phyloP scores from a whole-genome alignment of 2,888 invertebrate species.

The Macrosiphum euphorbiae region DNA sequence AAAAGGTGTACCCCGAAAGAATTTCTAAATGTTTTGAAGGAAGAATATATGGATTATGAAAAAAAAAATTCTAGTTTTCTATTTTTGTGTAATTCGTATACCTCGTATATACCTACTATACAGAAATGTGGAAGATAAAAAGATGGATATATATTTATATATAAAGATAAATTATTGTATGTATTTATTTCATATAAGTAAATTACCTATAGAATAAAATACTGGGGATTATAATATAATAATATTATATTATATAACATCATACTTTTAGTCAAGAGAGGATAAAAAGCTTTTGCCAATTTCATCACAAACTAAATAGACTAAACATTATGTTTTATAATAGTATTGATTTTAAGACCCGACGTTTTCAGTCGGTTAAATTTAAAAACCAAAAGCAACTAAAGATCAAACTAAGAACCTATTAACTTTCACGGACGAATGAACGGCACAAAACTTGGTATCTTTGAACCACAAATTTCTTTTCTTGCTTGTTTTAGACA shows the following conservation, averaged over 20 bases:
- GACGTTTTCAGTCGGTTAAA: conserved; percentile 17
- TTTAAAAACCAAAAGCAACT: conserved; percentile 31
- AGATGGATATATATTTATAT: background rate
- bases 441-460: background rate
- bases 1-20: background rate
- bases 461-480: background rate
- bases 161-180: background rate
- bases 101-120: too few relatives aligned
- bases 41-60: background rate
- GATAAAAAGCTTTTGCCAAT: background rate
- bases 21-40: background rate
- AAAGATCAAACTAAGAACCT: conserved; percentile 19
- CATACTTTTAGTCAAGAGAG: background rate
- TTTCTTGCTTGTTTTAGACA: background rate
- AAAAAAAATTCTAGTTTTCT: background rate
- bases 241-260: background rate
- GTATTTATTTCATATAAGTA: conserved; percentile 7
- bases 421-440: conserved; percentile 25
- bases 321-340: background rate
- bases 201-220: background rate
- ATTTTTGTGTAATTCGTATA: background rate
- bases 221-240: background rate
- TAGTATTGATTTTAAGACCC: background rate
- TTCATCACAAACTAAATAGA: background rate
- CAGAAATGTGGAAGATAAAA: background rate